Evolutionary conservation across 2,888 invertebrate species (phyloP).

Genomic region (Cantharis rustica): DNA sequence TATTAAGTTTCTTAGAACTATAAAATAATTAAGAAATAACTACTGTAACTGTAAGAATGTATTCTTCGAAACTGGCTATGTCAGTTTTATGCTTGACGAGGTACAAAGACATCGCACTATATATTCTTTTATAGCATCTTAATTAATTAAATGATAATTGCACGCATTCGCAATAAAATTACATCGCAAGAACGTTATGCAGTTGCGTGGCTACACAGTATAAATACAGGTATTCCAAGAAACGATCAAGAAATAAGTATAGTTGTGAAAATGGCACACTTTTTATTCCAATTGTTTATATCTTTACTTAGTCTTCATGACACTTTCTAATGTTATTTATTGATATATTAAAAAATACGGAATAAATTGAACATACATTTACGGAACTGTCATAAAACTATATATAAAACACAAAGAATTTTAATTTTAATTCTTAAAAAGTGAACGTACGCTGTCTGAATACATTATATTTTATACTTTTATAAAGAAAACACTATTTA

Average conservation of each 20-base stretch:
- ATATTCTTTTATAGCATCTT: slow-evolving; percentile 35
- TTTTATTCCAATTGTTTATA: slow-evolving; percentile 29
- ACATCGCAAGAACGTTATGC: slow-evolving; percentile 14
- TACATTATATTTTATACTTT: not conserved
- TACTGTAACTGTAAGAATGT: slow-evolving; percentile 9
- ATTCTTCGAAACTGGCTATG: slow-evolving; percentile 17
- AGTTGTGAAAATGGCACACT: slow-evolving; percentile 27
- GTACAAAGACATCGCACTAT: slow-evolving; percentile 18
- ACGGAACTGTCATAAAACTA: not conserved
- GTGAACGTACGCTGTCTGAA: not conserved
- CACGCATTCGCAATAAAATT: slow-evolving; percentile 24
- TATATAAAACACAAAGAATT: not conserved
- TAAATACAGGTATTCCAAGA: slow-evolving; percentile 12
- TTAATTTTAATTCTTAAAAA: not conserved
- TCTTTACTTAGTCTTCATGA: slow-evolving; percentile 21
- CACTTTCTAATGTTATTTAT: slow-evolving; percentile 29
- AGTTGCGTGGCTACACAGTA: slow-evolving; percentile 1
- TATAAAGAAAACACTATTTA: not conserved
- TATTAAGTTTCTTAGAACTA: slow-evolving; percentile 14
- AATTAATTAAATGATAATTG: slow-evolving; percentile 37
- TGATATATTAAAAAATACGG: not conserved
- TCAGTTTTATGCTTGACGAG: slow-evolving; percentile 8
- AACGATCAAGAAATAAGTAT: slow-evolving; percentile 14
- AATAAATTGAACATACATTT: not conserved
- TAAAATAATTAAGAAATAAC: slow-evolving; percentile 24